These are phyloP conservation scores for Suncus etruscus DNA, from an alignment of 2,113 vertebrate genomes.

Conservation along the genomic window DNA sequence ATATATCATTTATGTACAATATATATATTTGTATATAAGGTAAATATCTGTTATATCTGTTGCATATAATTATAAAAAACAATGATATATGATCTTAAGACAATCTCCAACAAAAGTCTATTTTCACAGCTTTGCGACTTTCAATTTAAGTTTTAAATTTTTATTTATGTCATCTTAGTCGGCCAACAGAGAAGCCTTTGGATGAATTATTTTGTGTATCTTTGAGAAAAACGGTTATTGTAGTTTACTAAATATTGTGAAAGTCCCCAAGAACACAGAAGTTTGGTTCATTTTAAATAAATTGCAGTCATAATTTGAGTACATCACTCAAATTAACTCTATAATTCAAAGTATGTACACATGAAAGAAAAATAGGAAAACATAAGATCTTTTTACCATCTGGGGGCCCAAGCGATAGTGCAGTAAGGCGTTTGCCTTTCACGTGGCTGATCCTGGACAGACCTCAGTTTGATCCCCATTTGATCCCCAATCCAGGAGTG, in stretches of 20 bases:
- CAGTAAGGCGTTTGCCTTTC: no score
- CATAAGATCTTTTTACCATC: constrained; percentile 15
- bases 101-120: not conserved
- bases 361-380: not conserved
- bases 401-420: not conserved
- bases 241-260: not conserved
- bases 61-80: not conserved
- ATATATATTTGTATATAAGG: not conserved
- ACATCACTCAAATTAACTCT: not conserved
- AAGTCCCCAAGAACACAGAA: not conserved
- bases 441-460: no score
- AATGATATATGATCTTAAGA: constrained; percentile 14
- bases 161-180: not conserved
- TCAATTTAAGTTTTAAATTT: not conserved
- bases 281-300: constrained; percentile 14
- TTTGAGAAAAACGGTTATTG: not conserved
- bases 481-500: no score
- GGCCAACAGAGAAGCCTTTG: constrained; percentile 6
- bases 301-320: not conserved
- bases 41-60: not conserved
- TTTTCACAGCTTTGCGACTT: not conserved
- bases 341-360: not conserved
- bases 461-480: no score
- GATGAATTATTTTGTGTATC: constrained; percentile 45
- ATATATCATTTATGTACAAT: not conserved